Base-by-base conservation (phyloP, 2,113 vertebrate species). In the Clarias macrocephalus region DNA sequence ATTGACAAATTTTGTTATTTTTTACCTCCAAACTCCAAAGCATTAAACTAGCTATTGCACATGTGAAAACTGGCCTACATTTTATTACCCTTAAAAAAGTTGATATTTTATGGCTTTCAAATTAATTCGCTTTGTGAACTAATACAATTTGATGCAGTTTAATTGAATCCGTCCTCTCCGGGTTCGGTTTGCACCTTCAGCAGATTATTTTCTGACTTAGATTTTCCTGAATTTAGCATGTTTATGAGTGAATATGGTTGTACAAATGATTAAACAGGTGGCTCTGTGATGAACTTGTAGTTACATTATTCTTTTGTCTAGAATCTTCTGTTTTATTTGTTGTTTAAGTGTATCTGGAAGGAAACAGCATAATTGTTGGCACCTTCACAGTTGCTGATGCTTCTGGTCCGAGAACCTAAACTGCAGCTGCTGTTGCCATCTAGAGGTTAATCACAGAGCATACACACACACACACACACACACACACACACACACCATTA, bases 391-490 rank as follows among this genome's bases (percentile, higher is more conserved):
- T 25, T 25, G 52, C 42, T 52, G 21, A 52, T 25, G 25, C 21
- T 52, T 13, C 5, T 19, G 52, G 16, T 15, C 21, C 54, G 28
- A 25, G 52, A 85, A n/a, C 37, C 42, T 79, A 88, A 87, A 89
- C 54, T 84, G 48, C 70, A 82, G 82, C 52, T 84, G 57, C 56
- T 83, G 75, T 87, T 89, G 90, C 87, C 90, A 88, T 88, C 87
- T 91, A 88, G 90, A 85, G 90, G 88, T 76, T 28, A 37, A 68
- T 76, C 30, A 25, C 60, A 19, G 86, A 21, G 12, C 56, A n/a
- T 37, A n/a, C 80, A 60, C 28, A 75, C 80, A 48, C 86, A 42
- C 42, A 42, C 42, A 57, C 76, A 57, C 75, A 77, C 75, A 56
- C 72, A 75, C 42, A 75, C 19, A 42, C 70, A 73, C 70, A 73